Evolutionary conservation across 2,888 invertebrate genomes (phyloP).

Genomic region (Caenorhabditis doughertyi): DNA sequence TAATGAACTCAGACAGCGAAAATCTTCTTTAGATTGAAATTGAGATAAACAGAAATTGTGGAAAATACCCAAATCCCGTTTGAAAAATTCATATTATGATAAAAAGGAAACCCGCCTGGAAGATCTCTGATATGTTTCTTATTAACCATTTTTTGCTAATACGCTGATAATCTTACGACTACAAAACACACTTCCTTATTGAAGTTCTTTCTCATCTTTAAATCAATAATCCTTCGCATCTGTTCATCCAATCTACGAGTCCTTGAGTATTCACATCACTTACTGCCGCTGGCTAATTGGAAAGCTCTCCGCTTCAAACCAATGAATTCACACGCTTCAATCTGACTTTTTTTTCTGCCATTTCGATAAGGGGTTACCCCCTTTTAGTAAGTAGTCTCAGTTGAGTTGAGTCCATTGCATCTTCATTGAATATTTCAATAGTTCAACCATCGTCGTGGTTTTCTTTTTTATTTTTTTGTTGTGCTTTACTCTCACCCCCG

Average conservation of each 20-base stretch:
- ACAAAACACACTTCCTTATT: conserved; percentile 25
- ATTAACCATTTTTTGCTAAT: background rate
- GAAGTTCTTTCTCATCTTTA: background rate
- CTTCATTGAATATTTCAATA: conserved; percentile 58
- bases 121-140: too few relatives aligned
- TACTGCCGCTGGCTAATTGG: conserved; percentile 56
- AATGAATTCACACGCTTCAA: conserved; percentile 49
- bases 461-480: background rate
- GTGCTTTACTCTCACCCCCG: conserved; percentile 23
- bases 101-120: too few relatives aligned
- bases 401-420: conserved; percentile 5
- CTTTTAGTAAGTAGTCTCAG: conserved; percentile 7
- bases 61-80: too few relatives aligned
- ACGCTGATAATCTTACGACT: background rate
- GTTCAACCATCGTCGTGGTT: conserved; percentile 33
- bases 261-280: conserved; percentile 38
- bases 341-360: conserved; percentile 27
- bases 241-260: conserved; percentile 42
- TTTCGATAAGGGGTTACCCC: conserved; percentile 36
- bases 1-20: too few relatives aligned
- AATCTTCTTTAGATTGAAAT: too few relatives aligned
- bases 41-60: too few relatives aligned
- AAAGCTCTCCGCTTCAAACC: conserved; percentile 37
- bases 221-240: conserved; percentile 26
- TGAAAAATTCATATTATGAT: too few relatives aligned